phyloP scores from a whole-genome alignment of 2,113 vertebrate species.

The Chrysochloris asiatica region DNA sequence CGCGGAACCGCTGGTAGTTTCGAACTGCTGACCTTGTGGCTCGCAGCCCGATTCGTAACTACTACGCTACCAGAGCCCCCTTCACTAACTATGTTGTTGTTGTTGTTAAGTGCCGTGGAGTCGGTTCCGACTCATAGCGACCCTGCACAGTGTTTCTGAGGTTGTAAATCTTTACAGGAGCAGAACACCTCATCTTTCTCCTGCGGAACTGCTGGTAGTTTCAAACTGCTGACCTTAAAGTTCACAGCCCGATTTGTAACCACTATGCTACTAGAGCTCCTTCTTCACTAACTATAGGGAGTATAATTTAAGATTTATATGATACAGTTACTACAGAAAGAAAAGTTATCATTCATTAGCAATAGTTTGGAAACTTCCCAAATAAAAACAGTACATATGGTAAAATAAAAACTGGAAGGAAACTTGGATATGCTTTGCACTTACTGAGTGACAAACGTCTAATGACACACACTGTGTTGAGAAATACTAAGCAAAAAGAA shows the following conservation, averaged over 20 bases:
- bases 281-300: neutral
- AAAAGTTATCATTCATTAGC: neutral
- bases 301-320: neutral
- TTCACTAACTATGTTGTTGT: too few relatives aligned
- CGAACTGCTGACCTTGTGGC: too few relatives aligned
- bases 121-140: neutral
- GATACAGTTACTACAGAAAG: neutral
- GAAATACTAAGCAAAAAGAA: neutral
- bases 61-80: too few relatives aligned
- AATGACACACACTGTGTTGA: neutral
- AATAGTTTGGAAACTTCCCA: neutral
- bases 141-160: neutral
- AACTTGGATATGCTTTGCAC: neutral
- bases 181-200: neutral
- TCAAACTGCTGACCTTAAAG: neutral
- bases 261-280: neutral
- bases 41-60: too few relatives aligned
- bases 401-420: neutral
- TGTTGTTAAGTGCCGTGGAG: too few relatives aligned
- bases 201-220: neutral
- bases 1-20: too few relatives aligned
- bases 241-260: neutral
- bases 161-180: neutral
- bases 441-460: neutral
- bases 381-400: neutral